These are phyloP conservation scores for Tenrec ecaudatus DNA, from an alignment of 2,113 vertebrate genomes.

Conservation along the genomic window DNA sequence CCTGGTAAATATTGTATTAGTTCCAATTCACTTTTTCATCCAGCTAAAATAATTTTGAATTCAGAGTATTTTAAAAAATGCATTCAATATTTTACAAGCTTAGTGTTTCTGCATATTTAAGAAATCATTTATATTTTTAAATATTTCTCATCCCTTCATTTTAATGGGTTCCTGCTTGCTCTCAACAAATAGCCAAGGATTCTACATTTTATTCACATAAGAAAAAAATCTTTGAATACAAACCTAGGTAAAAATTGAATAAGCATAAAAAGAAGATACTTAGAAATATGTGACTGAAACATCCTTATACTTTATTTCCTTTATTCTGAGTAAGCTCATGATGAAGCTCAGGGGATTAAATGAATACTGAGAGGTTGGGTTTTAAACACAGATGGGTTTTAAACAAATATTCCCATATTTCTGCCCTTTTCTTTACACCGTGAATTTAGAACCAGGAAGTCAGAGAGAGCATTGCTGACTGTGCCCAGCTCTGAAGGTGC, in stretches of 20 bases:
- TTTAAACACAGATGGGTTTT: background rate
- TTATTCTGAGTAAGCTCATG: background rate
- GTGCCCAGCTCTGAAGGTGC: background rate
- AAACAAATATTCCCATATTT: background rate
- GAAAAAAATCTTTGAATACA: background rate
- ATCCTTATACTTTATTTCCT: background rate
- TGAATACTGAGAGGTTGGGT: background rate
- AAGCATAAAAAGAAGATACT: background rate
- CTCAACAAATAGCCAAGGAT: background rate
- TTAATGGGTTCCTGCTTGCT: background rate
- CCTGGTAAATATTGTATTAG: background rate
- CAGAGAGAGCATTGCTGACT: background rate
- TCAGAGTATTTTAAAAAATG: background rate
- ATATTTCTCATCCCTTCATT: slow-evolving; percentile 1
- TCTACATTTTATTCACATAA: slow-evolving; percentile 16
- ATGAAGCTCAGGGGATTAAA: background rate
- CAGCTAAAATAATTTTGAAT: slow-evolving; percentile 43
- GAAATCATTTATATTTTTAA: background rate
- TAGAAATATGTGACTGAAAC: background rate
- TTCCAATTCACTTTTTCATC: slow-evolving; percentile 4
- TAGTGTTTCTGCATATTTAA: background rate
- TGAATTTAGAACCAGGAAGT: background rate
- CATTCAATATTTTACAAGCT: background rate
- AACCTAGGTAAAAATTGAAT: background rate
- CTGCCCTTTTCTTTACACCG: background rate